A percentile compares a stretch with the other conserved stretches of the same genome.
These are phyloP conservation scores for Athripsodes cinereus DNA, from an alignment of 2,888 invertebrate species.

Conservation along the genomic window DNA sequence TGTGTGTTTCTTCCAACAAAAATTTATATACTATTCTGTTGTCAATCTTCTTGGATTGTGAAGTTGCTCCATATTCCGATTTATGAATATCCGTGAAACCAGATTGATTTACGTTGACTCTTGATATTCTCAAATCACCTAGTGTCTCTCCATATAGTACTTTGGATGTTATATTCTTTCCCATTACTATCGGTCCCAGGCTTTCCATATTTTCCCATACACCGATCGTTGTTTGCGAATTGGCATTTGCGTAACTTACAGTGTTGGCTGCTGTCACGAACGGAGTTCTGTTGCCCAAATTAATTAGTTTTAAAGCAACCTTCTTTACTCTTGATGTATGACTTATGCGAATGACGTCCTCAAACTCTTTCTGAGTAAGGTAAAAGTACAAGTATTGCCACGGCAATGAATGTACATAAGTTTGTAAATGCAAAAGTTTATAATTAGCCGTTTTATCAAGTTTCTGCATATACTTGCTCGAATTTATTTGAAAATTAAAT, in stretches of 20 bases:
- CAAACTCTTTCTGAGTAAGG: neutral
- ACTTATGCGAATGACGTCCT: neutral
- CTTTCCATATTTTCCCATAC: constrained; percentile 13
- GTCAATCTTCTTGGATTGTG: neutral
- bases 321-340: constrained; percentile 7
- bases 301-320: constrained; percentile 6
- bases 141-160: constrained; percentile 4
- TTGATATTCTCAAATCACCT: neutral
- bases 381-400: constrained; percentile 8
- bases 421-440: neutral
- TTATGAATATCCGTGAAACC: neutral
- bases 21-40: neutral
- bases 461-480: neutral
- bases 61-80: neutral
- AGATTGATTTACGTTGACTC: no score
- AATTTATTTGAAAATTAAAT: neutral
- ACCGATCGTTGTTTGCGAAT: constrained; percentile 18
- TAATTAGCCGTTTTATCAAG: neutral
- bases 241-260: constrained; percentile 11
- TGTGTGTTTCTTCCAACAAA: no score
- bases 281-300: constrained; percentile 16
- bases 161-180: constrained; percentile 2
- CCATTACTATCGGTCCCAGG: neutral
- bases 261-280: constrained; percentile 10
- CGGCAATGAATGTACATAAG: constrained; percentile 8